Conservation (phyloP, 2,888 invertebrate genomes). For the Conus canariensis region DNA sequence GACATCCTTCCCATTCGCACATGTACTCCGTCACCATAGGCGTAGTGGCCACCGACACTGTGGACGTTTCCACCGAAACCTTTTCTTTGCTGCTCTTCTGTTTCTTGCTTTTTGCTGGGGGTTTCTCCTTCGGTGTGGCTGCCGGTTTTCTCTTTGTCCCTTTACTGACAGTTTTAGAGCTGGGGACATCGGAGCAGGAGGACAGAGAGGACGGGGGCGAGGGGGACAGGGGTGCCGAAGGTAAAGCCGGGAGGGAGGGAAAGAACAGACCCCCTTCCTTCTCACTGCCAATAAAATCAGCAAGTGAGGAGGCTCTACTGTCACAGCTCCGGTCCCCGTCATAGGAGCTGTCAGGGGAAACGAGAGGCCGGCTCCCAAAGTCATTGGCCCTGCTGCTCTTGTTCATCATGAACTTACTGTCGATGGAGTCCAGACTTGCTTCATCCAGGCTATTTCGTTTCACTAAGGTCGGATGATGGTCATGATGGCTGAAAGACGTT, state of each 20-base stretch:
- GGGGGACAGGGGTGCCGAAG: background rate
- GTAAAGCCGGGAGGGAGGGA: background rate
- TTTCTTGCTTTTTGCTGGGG: conserved; percentile 50
- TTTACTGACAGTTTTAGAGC: background rate
- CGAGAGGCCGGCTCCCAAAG: background rate
- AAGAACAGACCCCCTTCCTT: conserved; percentile 59
- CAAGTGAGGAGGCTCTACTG: conserved; percentile 64
- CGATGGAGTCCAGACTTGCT: conserved; percentile 32
- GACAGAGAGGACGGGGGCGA: background rate
- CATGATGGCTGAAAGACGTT: background rate
- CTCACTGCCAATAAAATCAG: conserved; percentile 51
- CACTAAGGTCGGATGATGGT: background rate
- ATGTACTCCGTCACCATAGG: conserved; percentile 80
- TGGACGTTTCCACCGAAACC: conserved; percentile 39
- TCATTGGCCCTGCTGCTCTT: background rate
- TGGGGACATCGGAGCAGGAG: background rate
- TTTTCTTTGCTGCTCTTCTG: conserved; percentile 57
- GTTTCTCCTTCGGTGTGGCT: conserved; percentile 1
- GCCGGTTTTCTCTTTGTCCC: conserved; percentile 10
- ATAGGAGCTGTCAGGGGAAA: conserved; percentile 60
- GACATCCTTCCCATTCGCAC: conserved; percentile 97
- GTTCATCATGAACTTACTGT: conserved; percentile 8
- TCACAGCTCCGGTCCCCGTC: conserved; percentile 66
- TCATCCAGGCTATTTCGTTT: conserved; percentile 33
- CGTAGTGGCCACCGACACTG: conserved; percentile 54